phyloP scores from a whole-genome alignment of 1,140 invertebrate species.

The Drosophila nannoptera region DNA sequence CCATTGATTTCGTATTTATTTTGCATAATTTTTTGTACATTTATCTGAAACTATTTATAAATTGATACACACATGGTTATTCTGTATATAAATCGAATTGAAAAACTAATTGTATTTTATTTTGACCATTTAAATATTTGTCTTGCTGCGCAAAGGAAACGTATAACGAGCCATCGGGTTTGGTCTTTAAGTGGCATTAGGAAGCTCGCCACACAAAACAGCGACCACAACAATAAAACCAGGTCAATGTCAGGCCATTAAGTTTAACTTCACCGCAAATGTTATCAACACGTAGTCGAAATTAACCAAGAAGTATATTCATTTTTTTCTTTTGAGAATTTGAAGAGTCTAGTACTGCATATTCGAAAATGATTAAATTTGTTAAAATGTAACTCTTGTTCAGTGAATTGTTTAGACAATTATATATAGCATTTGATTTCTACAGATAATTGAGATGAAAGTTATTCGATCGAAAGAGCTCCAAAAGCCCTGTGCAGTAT shows the following conservation, averaged over 20 bases:
- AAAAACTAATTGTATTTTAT: constrained; percentile 38
- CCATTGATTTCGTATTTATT: constrained; percentile 22
- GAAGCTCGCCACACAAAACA: constrained; percentile 33
- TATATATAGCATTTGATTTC: neutral
- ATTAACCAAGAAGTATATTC: constrained; percentile 9
- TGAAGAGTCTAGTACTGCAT: neutral
- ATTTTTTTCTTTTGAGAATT: constrained; percentile 6
- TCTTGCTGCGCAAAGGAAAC: constrained; percentile 62
- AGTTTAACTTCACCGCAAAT: constrained; percentile 18
- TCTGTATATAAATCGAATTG: constrained; percentile 43
- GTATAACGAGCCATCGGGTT: constrained; percentile 75
- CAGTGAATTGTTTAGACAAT: neutral
- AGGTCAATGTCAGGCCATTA: neutral
- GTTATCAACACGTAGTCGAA: constrained; percentile 22
- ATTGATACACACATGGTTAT: constrained; percentile 34
- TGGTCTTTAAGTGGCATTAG: constrained; percentile 56
- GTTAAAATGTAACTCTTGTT: neutral
- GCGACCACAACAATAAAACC: constrained; percentile 31
- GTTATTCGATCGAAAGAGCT: neutral
- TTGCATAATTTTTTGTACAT: constrained; percentile 12
- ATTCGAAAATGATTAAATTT: neutral
- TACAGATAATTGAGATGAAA: neutral
- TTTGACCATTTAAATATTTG: constrained; percentile 17
- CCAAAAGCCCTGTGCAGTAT: constrained; percentile 17
- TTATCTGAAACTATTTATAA: constrained; percentile 36